Conservation (phyloP, 2,888 invertebrate species). For the Epistrophella euchroma region DNA sequence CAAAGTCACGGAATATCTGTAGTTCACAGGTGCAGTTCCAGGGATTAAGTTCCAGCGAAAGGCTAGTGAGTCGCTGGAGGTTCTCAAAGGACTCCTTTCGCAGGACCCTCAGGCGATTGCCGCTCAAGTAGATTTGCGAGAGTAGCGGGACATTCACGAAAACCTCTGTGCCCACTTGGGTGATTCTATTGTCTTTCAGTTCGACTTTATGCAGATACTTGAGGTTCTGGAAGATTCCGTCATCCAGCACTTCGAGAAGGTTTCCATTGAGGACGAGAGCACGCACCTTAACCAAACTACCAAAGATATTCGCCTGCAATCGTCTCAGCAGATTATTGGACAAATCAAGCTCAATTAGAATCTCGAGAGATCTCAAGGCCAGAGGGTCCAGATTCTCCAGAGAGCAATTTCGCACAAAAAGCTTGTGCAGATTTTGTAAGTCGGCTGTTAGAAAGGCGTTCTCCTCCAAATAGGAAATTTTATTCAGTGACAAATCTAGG, state of each 20-base stretch:
- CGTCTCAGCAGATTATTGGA: slow-evolving; percentile 88
- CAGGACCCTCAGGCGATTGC: slow-evolving; percentile 89
- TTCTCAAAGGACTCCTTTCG: slow-evolving; percentile 87
- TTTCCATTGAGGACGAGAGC: slow-evolving; percentile 90
- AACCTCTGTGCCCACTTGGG: slow-evolving; percentile 88
- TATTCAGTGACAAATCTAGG: slow-evolving; percentile 89
- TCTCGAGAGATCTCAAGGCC: slow-evolving; percentile 89
- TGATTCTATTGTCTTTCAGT: slow-evolving; percentile 89
- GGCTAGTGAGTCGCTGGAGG: slow-evolving; percentile 88
- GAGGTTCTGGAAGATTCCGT: slow-evolving; percentile 90
- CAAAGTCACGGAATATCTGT: slow-evolving; percentile 91
- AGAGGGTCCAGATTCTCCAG: slow-evolving; percentile 88
- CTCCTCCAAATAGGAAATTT: slow-evolving; percentile 87
- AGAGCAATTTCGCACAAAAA: slow-evolving; percentile 89
- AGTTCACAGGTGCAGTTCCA: slow-evolving; percentile 95
- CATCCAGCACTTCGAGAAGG: slow-evolving; percentile 88
- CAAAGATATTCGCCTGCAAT: slow-evolving; percentile 89
- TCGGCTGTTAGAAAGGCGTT: slow-evolving; percentile 88
- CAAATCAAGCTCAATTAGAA: slow-evolving; percentile 92
- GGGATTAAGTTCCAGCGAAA: slow-evolving; percentile 91
- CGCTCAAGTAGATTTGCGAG: slow-evolving; percentile 88
- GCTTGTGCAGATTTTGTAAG: slow-evolving; percentile 91
- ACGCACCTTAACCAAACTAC: slow-evolving; percentile 88
- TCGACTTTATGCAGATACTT: slow-evolving; percentile 90
- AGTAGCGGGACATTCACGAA: slow-evolving; percentile 89